Evolutionary conservation across 2,797 vertebrate genomes (phyloP).

Genomic region (Coracias cyanogaster): DNA sequence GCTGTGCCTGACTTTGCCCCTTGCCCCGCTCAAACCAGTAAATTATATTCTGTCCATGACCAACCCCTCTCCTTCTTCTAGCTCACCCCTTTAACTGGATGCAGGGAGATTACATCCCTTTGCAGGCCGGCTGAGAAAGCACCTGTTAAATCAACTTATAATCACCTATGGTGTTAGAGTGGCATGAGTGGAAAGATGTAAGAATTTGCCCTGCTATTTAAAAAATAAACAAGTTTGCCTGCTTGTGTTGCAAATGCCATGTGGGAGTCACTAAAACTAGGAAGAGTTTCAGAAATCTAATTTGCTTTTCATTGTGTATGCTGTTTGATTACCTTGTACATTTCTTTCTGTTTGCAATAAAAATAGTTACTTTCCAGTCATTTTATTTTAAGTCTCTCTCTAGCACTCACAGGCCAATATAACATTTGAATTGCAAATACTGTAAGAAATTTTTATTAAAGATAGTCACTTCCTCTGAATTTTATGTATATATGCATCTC

Average conservation of each 20-base stretch:
- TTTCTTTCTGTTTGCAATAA: constrained; percentile 24
- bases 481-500: neutral
- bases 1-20: neutral
- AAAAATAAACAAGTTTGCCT: constrained; percentile 17
- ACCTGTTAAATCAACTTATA: neutral
- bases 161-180: neutral
- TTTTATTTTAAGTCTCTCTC: constrained; percentile 28
- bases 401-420: neutral
- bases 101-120: neutral
- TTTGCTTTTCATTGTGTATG: constrained; percentile 40
- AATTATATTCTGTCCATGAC: neutral
- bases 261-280: neutral
- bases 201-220: neutral
- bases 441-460: constrained; percentile 33
- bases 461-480: neutral
- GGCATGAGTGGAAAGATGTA: neutral
- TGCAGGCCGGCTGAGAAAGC: neutral
- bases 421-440: constrained; percentile 43
- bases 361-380: constrained; percentile 31
- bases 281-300: constrained; percentile 30
- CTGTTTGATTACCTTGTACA: constrained; percentile 29
- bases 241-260: neutral
- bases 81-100: neutral
- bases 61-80: neutral
- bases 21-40: neutral